A percentile compares a stretch with the other conserved stretches of the same genome.
Conservation (phyloP, 1,140 invertebrate species). For the Glomeris maerens region DNA sequence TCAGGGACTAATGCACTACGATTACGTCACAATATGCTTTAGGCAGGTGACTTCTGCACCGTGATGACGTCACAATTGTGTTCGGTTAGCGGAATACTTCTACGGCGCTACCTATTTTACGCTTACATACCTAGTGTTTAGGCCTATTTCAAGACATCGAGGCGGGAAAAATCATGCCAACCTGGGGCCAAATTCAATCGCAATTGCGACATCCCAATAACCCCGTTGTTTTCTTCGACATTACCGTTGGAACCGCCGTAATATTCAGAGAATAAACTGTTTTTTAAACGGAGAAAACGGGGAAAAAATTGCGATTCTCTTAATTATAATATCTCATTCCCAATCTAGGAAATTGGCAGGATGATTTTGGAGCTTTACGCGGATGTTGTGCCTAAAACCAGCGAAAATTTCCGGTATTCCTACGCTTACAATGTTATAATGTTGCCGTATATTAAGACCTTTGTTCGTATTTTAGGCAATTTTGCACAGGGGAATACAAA, state of each 20-base stretch:
- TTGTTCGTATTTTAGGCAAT: conserved; percentile 46
- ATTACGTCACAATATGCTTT: no score
- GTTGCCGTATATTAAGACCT: conserved; percentile 6
- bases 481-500: conserved; percentile 88
- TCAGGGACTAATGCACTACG: no score
- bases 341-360: conserved; percentile 61
- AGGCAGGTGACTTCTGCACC: no score
- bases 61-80: no score
- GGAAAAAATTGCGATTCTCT: background rate
- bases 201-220: conserved; percentile 81
- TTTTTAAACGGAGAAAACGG: background rate
- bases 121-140: no score
- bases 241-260: conserved; percentile 49
- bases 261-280: conserved; percentile 9
- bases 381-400: conserved; percentile 91
- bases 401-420: conserved; percentile 76
- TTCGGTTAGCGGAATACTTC: no score
- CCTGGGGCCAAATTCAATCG: conserved; percentile 82
- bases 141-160: no score
- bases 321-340: no score
- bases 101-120: no score
- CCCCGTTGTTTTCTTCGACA: conserved; percentile 76
- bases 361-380: conserved; percentile 94
- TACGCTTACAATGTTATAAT: conserved; percentile 7
- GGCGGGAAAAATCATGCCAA: conserved; percentile 58